Evolutionary conservation across 1,140 invertebrate genomes (phyloP).

Genomic region (Macrocentrus cingulum): DNA sequence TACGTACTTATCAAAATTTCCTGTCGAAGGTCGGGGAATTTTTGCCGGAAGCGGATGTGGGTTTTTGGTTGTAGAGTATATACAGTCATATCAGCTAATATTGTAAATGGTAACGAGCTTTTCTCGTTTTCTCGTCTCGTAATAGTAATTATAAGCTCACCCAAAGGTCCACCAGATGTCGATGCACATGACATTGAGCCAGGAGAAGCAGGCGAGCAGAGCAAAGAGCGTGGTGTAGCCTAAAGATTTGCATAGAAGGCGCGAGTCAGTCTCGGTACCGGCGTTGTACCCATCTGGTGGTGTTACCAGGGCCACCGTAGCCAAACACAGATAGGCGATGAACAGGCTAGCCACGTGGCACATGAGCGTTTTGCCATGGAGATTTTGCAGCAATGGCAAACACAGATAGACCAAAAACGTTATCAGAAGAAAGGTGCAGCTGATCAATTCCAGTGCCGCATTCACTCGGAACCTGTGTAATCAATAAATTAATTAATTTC

Average conservation of each 20-base stretch:
- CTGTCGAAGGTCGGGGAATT: too few species aligned
- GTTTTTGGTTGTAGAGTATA: too few species aligned
- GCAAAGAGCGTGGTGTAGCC: conserved; percentile 50
- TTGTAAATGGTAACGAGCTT: background rate
- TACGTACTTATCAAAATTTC: too few species aligned
- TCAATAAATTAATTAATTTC: too few species aligned
- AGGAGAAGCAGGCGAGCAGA: conserved; percentile 67
- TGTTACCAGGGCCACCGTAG: conserved; percentile 35
- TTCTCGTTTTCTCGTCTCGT: background rate
- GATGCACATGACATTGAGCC: conserved; percentile 73
- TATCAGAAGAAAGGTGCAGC: conserved; percentile 63
- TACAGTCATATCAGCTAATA: too few species aligned
- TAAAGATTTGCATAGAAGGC: conserved; percentile 35
- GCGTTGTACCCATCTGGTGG: background rate
- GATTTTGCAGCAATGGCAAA: conserved; percentile 65
- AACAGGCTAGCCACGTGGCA: conserved; percentile 67
- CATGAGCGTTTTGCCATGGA: conserved; percentile 72
- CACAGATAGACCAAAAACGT: conserved; percentile 69
- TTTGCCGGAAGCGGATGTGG: too few species aligned
- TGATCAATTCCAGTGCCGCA: conserved; percentile 31
- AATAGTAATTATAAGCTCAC: conserved; percentile 41
- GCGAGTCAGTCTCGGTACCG: background rate
- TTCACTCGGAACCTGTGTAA: conserved; percentile 29
- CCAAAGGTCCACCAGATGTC: conserved; percentile 68
- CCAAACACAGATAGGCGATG: conserved; percentile 63